These are phyloP conservation scores for Phainopepla nitens DNA, from an alignment of 2,113 vertebrate genomes.

Conservation along the genomic window DNA sequence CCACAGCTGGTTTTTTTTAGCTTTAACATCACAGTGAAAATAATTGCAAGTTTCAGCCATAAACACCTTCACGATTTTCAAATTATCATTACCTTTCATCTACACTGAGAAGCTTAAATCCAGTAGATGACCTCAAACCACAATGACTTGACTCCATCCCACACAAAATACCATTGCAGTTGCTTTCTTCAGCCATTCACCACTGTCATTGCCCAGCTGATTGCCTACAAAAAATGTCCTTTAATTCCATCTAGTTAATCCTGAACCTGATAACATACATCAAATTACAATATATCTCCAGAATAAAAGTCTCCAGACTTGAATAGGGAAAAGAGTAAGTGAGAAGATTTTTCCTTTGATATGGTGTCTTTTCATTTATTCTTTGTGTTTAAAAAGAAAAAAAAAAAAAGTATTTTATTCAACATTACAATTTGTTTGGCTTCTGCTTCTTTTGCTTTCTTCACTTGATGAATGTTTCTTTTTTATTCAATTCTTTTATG, in stretches of 20 bases:
- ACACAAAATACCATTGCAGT: not conserved
- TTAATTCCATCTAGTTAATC: not conserved
- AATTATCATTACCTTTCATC: not conserved
- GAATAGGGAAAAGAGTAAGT: not conserved
- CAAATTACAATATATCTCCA: not conserved
- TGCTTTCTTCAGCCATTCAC: not conserved
- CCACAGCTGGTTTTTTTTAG: fast-evolving
- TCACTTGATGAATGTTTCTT: not conserved
- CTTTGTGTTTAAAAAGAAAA: not conserved
- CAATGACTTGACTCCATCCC: not conserved
- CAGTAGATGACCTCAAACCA: not conserved
- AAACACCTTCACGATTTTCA: not conserved
- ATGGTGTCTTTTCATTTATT: not conserved
- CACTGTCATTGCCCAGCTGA: not conserved
- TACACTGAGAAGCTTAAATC: not conserved
- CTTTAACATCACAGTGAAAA: not conserved
- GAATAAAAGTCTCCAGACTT: not conserved
- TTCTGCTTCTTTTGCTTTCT: not conserved
- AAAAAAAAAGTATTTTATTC: not conserved
- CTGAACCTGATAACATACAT: not conserved
- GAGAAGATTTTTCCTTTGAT: not conserved
- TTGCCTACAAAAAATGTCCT: not conserved
- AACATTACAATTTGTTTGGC: not conserved
- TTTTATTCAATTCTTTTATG: not conserved
- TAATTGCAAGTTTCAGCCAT: not conserved